Percentiles rank a stretch among this genome's conserved stretches.
These are phyloP conservation scores for Xiphophorus couchianus DNA, from an alignment of 2,113 vertebrate genomes.

Conservation along the genomic window DNA sequence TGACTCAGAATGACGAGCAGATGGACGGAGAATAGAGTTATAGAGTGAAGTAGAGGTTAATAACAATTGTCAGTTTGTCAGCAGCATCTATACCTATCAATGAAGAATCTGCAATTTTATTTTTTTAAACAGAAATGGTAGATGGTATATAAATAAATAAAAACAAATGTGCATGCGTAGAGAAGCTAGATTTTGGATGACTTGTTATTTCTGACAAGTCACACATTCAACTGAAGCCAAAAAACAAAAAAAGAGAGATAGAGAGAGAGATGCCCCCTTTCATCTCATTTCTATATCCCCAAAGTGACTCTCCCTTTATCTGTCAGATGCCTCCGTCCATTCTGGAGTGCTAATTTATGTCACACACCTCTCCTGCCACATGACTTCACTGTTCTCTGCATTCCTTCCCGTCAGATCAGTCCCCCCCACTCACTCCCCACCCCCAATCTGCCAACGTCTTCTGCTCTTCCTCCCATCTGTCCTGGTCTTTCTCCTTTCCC, in stretches of 20 bases:
- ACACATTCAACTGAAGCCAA: constrained; percentile 39
- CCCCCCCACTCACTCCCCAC: constrained; percentile 44
- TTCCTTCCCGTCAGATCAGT: constrained; percentile 48
- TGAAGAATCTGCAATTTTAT: background rate
- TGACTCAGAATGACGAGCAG: constrained; percentile 25
- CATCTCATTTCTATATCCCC: constrained; percentile 3
- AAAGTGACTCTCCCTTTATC: constrained; percentile 1
- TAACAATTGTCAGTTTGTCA: constrained; percentile 25
- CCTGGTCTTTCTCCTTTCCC: constrained; percentile 38
- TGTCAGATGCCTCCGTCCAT: constrained; percentile 20
- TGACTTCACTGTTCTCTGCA: constrained; percentile 62
- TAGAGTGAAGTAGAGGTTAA: constrained; percentile 2
- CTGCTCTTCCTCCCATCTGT: constrained; percentile 18
- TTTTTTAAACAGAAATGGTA: background rate
- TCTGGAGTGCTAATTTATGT: constrained; percentile 47
- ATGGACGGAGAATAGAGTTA: constrained; percentile 6
- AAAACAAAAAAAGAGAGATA: background rate
- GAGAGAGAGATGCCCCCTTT: background rate
- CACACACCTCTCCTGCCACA: constrained; percentile 55
- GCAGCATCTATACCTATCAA: constrained; percentile 32
- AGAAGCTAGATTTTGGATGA: constrained; percentile 59
- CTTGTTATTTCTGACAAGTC: constrained; percentile 53
- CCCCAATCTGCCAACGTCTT: constrained; percentile 59
- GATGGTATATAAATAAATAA: constrained; percentile 59
- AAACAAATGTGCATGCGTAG: constrained; percentile 19